Evolutionary conservation across 2,113 vertebrate genomes (phyloP).

Genomic region (Megaceryle maxima): DNA sequence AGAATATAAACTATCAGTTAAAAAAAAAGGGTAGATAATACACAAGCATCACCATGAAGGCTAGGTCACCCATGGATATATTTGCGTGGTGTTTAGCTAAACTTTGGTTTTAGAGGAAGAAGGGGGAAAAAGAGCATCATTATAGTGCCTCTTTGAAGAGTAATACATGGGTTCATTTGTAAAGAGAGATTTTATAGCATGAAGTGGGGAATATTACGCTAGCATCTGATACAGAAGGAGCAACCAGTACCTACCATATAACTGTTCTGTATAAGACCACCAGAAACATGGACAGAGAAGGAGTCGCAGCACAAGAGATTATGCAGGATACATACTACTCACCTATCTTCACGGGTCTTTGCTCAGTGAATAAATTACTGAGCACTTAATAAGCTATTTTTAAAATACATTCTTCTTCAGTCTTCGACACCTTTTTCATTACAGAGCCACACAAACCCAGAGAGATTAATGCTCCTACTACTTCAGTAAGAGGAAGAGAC

Average conservation of each 20-base stretch:
- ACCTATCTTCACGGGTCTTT: not conserved
- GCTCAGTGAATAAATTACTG: not conserved
- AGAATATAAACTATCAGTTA: not conserved
- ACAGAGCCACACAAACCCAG: not conserved
- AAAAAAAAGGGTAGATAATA: not conserved
- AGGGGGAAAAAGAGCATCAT: rapidly evolving
- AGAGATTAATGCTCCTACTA: not conserved
- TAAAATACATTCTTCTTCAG: not conserved
- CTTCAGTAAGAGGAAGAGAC: not conserved
- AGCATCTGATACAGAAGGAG: not conserved
- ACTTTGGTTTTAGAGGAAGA: not conserved
- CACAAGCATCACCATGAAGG: not conserved
- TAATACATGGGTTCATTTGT: not conserved
- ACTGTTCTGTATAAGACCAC: not conserved
- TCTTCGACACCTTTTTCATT: not conserved
- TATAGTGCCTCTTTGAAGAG: not conserved
- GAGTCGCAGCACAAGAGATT: not conserved
- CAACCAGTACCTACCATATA: not conserved
- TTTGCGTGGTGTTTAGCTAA: not conserved
- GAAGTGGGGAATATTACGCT: not conserved
- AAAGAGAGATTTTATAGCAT: not conserved
- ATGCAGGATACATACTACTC: not conserved
- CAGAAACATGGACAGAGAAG: not conserved
- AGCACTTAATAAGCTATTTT: not conserved
- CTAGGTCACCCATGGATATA: not conserved